Conservation (phyloP, 2,113 vertebrate genomes). For the Damaliscus lunatus region DNA sequence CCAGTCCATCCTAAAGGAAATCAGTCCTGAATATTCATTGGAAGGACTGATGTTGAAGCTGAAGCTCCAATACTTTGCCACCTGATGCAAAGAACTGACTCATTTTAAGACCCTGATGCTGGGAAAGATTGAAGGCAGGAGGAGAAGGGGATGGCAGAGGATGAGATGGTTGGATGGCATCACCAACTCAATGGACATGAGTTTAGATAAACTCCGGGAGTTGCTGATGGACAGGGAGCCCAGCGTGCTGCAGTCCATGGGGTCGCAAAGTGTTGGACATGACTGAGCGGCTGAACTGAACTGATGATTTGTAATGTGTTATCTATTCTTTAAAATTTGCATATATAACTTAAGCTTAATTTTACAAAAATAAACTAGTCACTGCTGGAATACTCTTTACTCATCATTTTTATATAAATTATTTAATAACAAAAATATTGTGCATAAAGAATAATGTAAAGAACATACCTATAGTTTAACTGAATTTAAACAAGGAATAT, state of each 20-base stretch:
- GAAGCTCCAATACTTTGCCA: neutral
- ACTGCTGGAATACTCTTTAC: neutral
- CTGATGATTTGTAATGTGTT: neutral
- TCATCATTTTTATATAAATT: neutral
- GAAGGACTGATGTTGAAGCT: neutral
- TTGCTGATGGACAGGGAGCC: neutral
- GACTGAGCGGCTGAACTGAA: neutral
- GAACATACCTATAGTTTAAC: neutral
- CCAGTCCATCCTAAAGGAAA: neutral
- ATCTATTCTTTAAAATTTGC: neutral
- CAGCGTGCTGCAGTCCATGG: neutral
- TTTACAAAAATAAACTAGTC: neutral
- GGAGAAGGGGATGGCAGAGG: neutral
- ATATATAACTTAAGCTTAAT: neutral
- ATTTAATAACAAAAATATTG: neutral
- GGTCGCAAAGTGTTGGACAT: accelerated
- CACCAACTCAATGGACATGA: neutral
- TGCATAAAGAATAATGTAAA: neutral
- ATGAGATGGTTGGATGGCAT: neutral
- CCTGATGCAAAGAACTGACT: neutral
- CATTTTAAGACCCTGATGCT: neutral
- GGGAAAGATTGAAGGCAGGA: neutral
- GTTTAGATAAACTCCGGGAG: accelerated
- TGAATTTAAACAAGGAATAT: neutral
- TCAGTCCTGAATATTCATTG: neutral